phyloP scores from a whole-genome alignment of 2,113 vertebrate genomes.

The Cyanocitta stelleri region DNA sequence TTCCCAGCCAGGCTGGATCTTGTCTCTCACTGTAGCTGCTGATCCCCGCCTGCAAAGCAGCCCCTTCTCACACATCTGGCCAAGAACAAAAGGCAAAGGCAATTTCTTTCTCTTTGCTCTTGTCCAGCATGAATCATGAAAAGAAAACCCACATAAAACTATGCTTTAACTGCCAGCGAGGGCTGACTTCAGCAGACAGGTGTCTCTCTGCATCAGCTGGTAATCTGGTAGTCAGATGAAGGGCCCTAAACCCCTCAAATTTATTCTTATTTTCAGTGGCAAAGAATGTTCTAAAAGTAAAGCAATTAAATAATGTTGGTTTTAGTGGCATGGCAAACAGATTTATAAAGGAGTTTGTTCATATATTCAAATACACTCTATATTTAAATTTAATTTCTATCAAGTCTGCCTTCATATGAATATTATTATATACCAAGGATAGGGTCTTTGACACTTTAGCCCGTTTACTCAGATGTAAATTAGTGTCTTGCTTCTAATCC shows the following conservation, averaged over 20 bases:
- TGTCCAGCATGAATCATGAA: background rate
- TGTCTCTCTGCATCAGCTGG: background rate
- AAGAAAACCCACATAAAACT: background rate
- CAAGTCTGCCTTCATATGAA: background rate
- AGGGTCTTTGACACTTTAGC: background rate
- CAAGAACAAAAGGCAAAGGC: background rate
- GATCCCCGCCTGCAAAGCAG: background rate
- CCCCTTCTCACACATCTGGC: background rate
- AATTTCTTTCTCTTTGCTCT: background rate
- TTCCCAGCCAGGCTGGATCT: background rate
- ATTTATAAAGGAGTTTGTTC: background rate
- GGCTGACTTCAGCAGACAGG: background rate
- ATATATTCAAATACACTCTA: background rate
- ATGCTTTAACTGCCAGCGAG: background rate
- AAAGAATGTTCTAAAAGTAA: background rate
- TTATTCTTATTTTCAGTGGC: background rate
- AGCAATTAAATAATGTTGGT: background rate
- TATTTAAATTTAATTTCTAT: background rate
- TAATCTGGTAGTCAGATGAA: background rate
- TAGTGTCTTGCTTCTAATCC: background rate
- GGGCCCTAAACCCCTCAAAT: background rate
- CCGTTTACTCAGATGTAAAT: background rate
- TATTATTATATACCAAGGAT: background rate
- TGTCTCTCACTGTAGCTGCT: rapidly evolving
- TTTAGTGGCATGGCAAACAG: background rate